Conservation (phyloP, 2,797 vertebrate species). For the Amphiprion clarkii region DNA sequence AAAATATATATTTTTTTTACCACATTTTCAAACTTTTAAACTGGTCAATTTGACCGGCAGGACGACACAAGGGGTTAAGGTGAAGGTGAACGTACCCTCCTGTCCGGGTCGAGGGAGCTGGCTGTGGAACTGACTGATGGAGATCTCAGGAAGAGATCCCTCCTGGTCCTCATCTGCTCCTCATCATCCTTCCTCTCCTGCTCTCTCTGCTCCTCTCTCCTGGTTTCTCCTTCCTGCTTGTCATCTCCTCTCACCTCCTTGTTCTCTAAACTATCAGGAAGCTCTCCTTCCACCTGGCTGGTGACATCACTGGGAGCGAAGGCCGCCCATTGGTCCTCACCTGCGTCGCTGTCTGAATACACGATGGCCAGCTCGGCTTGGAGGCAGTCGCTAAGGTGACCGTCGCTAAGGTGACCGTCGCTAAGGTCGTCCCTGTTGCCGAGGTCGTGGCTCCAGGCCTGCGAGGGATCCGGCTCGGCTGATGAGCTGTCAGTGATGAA, state of each 20-base stretch:
- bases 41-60: too few relatives aligned
- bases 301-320: conserved; percentile 26
- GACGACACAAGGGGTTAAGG: too few relatives aligned
- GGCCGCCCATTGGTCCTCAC: conserved; percentile 67
- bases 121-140: conserved; percentile 67
- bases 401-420: conserved; percentile 64
- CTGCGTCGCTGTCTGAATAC: conserved; percentile 76
- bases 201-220: conserved; percentile 22
- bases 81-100: conserved; percentile 51
- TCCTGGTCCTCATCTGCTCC: conserved; percentile 52
- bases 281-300: conserved; percentile 28
- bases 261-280: not conserved
- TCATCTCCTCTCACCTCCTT: conserved; percentile 16
- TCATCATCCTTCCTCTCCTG: conserved; percentile 29
- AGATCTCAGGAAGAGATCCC: conserved; percentile 52
- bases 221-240: not conserved
- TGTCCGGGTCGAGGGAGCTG: conserved; percentile 68
- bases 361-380: conserved; percentile 76
- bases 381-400: conserved; percentile 73
- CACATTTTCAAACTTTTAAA: too few relatives aligned
- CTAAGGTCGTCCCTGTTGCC: conserved; percentile 61
- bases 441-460: conserved; percentile 27
- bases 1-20: too few relatives aligned
- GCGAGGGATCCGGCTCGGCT: too few relatives aligned
- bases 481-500: conserved; percentile 20